Evolutionary conservation across 2,888 invertebrate genomes (phyloP).

Genomic region (Rutpela maculata): DNA sequence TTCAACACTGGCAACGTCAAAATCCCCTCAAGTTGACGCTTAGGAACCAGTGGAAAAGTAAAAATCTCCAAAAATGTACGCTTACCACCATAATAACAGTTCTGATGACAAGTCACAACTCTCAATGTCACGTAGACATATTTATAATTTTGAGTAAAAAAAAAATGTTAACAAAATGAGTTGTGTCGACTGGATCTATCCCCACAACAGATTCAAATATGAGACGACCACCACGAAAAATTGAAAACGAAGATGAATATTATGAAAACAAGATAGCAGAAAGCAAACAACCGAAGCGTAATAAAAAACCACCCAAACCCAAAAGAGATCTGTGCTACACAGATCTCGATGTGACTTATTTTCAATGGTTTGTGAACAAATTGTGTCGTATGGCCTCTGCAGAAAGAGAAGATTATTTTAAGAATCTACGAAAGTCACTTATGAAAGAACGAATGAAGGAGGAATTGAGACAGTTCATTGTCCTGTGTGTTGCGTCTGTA

Average conservation of each 20-base stretch:
- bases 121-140: not conserved
- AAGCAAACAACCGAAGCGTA: not conserved
- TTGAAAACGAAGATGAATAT: not conserved
- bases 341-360: not conserved
- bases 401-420: slow-evolving; percentile 46
- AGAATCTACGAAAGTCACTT: slow-evolving; percentile 50
- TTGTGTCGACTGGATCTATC: not conserved
- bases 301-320: not conserved
- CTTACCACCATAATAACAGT: not conserved
- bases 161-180: not conserved
- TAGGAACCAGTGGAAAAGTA: not conserved
- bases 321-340: not conserved
- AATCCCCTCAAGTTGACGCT: no score
- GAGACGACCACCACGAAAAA: not conserved
- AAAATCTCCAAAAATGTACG: not conserved
- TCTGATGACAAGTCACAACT: not conserved
- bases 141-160: not conserved
- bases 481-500: slow-evolving; percentile 56
- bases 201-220: not conserved
- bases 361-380: slow-evolving; percentile 11
- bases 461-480: slow-evolving; percentile 56
- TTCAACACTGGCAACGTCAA: no score
- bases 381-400: slow-evolving; percentile 11
- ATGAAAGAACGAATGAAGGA: slow-evolving; percentile 53
- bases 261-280: not conserved